These are phyloP conservation scores for Menura novaehollandiae DNA, from an alignment of 2,113 vertebrate species.

Conservation along the genomic window DNA sequence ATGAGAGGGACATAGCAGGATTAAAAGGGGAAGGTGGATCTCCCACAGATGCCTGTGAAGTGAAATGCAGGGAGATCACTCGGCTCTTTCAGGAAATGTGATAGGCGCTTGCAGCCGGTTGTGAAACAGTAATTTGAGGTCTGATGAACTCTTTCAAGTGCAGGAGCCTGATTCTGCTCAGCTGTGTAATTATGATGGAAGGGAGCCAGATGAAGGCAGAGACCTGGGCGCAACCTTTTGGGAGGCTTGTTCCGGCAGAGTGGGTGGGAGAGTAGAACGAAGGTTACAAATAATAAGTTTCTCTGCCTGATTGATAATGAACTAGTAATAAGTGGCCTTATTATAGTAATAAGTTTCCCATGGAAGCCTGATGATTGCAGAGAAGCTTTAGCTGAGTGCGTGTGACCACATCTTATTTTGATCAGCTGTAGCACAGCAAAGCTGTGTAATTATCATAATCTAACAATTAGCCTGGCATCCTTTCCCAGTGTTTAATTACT, in stretches of 20 bases:
- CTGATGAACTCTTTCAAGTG: constrained; percentile 78
- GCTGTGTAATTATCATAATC: constrained; percentile 91
- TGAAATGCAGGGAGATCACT: not conserved
- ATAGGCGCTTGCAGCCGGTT: constrained; percentile 57
- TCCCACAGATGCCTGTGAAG: not conserved
- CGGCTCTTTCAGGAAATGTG: not conserved
- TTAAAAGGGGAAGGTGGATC: not conserved
- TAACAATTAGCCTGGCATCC: constrained; percentile 91
- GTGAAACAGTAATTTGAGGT: constrained; percentile 72
- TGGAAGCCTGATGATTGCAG: constrained; percentile 66
- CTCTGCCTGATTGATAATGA: constrained; percentile 83
- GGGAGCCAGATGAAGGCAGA: constrained; percentile 78
- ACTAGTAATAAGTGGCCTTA: constrained; percentile 79
- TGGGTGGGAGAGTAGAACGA: constrained; percentile 1
- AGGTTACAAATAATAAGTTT: constrained; percentile 76
- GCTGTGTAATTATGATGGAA: constrained; percentile 93
- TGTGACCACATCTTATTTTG: constrained; percentile 81
- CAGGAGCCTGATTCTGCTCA: constrained; percentile 77
- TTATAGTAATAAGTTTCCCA: constrained; percentile 44
- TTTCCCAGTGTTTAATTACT: constrained; percentile 89
- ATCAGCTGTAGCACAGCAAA: constrained; percentile 88
- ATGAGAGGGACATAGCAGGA: not conserved
- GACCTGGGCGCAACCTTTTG: constrained; percentile 74
- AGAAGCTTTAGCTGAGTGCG: constrained; percentile 69
- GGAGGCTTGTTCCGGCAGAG: constrained; percentile 72